Evolutionary conservation across 1,140 invertebrate species (phyloP), one percentile per base, ranked within the genome.

Genomic region (Danaus melanippus): DNA sequence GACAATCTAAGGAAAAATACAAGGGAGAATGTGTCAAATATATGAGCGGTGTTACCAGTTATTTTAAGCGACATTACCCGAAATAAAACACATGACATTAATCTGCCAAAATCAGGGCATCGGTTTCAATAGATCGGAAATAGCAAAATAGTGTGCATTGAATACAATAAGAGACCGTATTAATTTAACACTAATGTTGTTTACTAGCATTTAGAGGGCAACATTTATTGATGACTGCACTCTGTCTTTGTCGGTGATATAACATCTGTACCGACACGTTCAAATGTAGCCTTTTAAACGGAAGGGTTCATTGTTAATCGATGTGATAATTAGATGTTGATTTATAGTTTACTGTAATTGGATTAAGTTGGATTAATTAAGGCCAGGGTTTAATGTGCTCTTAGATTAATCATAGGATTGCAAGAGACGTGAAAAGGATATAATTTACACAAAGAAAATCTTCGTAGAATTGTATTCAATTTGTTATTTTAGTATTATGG

Each of bases 161-260:
- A 58, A 40, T 50, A 17, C 9, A 48, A 48, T 49, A 12, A 12
- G 32, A 40, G n/a, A 40, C 47, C 32, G 56, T 60, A 66, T 66
- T 66, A 62, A 62, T 66, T 57, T 60, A 54, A 50, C 59, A 54
- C 60, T 66, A 62, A 66, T 63, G 58, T 60, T 56, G 46, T 55
- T 42, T 41, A 58, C 62, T 58, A 58, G 56, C 69, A 71, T 68
- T 67, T 64, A 62, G 64, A 67, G 64, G 56, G 55, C 66, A 79
- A 75, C 73, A 70, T 59, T 60, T 80, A 84, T 83, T 83, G 76
- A 85, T 85, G 78, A 64, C 53, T 63, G 51, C 71, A 60, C 70
- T 85, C 78, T 73, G 74, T 85, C 78, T 76, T 53, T 65, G 79
- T 84, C 78, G 52, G 44, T 17, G 67, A 61, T 71, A 63, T 62